Base-by-base conservation (phyloP, 2,113 vertebrate species). In the Scolopax mira region DNA sequence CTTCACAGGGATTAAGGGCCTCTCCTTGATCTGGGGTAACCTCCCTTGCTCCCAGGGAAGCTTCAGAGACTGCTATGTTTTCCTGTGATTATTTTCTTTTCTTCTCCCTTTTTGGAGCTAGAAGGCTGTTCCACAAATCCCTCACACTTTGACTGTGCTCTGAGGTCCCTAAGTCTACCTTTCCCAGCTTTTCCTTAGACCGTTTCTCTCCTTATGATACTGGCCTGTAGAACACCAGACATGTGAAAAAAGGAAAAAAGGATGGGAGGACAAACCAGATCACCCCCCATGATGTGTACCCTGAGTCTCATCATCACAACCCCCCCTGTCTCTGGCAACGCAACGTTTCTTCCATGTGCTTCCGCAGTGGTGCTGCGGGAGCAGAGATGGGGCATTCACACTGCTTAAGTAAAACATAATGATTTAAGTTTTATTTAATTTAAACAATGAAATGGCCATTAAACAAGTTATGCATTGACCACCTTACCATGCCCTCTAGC, bases 371-470 rank as follows among this genome's bases (percentile, higher is more conserved):
- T 75, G 84, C 93, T 75, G 61, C 0, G 0, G 86, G 73, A 70
- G 10, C 33, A 23, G 82, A 88, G 88, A 88, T 52, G 44, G 90
- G 81, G n/a, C 81, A 67, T 81, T 87, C 80, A 55, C 35, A 1
- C 37, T 49, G 72, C 84, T 94, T 79, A 85, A 93, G 85, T 64
- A 71, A 96, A 94, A 79, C 85, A 55, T 75, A 77, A 95, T 96
- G 87, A 96, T 92, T 95, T 93, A 94, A 89, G 84, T 97, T 95
- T 95, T 88, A 97, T 97, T 97, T 97, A 97, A 97, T 96, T 96
- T 91, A 84, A 96, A 96, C 87, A 91, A 94, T 96, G 94, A 93
- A 93, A 94, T 81, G 77, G 89, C 89, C 89, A 93, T 97, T 96
- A 97, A 97, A 87, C 75, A 91, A 93, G 91, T 90, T 95, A 94